These are phyloP conservation scores for Coregonus suidteri DNA, from an alignment of 2,797 vertebrate genomes.

Conservation along the genomic window DNA sequence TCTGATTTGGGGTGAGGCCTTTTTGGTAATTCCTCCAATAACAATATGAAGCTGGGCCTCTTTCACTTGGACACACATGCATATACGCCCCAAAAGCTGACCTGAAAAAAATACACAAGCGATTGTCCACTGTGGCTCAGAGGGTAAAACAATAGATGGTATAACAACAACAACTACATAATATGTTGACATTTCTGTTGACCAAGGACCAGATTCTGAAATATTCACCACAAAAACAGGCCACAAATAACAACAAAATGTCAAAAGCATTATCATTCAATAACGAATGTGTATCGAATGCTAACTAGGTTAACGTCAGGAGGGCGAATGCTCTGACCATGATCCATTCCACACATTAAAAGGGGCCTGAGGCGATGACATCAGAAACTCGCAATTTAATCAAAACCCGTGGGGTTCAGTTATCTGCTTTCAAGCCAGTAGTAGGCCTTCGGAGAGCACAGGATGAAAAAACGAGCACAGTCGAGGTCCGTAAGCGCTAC, in stretches of 20 bases:
- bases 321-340: neutral
- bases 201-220: neutral
- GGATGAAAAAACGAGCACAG: neutral
- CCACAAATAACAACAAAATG: neutral
- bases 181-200: neutral
- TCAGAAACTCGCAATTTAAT: constrained; percentile 2
- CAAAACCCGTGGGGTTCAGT: constrained; percentile 1
- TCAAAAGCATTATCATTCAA: neutral
- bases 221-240: constrained; percentile 4
- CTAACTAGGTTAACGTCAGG: neutral
- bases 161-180: neutral
- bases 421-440: neutral
- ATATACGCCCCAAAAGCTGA: neutral
- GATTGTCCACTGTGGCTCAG: neutral
- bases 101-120: neutral
- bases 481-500: neutral
- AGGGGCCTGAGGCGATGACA: constrained; percentile 2
- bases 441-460: neutral
- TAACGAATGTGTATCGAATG: neutral
- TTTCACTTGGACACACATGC: neutral
- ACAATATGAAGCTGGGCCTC: neutral
- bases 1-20: constrained; percentile 2
- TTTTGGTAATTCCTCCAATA: neutral
- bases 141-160: neutral
- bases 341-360: neutral